phyloP scores from a whole-genome alignment of 2,797 vertebrate species.

The Pogoniulus pusillus region DNA sequence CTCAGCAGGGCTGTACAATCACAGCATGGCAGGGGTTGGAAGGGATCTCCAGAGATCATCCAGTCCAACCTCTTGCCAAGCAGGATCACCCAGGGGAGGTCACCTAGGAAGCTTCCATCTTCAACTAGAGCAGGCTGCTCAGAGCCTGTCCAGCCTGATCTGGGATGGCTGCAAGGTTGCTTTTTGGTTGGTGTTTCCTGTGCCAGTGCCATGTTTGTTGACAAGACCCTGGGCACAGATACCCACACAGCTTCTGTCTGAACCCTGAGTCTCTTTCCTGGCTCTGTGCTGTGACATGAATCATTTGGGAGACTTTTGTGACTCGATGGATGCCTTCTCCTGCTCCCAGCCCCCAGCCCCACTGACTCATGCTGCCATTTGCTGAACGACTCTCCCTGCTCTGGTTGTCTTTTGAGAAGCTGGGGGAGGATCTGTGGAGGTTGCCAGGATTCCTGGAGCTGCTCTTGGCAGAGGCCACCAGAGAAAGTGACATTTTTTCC shows the following conservation, averaged over 20 bases:
- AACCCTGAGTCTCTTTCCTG: not conserved
- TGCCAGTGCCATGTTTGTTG: not conserved
- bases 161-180: not conserved
- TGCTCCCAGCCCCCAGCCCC: conserved; percentile 39
- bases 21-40: too few species aligned
- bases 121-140: not conserved
- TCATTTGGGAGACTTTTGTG: not conserved
- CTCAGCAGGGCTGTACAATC: too few species aligned
- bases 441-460: conserved; percentile 20
- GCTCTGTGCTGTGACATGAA: not conserved
- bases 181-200: not conserved
- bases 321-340: not conserved
- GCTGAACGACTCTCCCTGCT: not conserved
- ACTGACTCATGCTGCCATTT: conserved; percentile 60
- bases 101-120: not conserved
- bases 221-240: not conserved
- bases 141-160: not conserved
- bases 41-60: too few species aligned
- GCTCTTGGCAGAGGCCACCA: conserved; percentile 26
- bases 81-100: too few species aligned
- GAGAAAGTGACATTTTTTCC: conserved; percentile 17
- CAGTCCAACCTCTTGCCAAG: too few species aligned
- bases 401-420: conserved; percentile 27
- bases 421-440: conserved; percentile 43
- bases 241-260: not conserved